Evolutionary conservation across 2,113 vertebrate species (phyloP).

Genomic region (Solea solea): DNA sequence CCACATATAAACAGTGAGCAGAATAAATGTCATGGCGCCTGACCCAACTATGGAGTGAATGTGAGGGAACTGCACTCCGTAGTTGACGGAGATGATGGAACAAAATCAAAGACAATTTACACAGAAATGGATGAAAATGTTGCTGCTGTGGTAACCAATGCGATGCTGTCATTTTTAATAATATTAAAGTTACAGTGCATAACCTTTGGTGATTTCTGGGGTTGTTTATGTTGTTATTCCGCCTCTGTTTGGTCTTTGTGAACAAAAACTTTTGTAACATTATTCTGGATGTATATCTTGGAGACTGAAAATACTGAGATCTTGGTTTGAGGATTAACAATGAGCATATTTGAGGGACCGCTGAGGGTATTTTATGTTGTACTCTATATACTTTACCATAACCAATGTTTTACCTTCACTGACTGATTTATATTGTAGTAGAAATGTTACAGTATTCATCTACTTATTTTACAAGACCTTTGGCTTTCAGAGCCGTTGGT

Average conservation of each 20-base stretch:
- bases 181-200: no score
- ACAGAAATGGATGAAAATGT: not conserved
- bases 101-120: conserved; percentile 7
- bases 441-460: conserved; percentile 31
- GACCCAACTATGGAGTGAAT: conserved; percentile 20
- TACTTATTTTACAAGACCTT: conserved; percentile 28
- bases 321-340: no score
- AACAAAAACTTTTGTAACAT: no score
- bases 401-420: not conserved
- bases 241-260: no score
- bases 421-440: conserved; percentile 29
- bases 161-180: no score
- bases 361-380: not conserved
- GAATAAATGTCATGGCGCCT: conserved; percentile 22
- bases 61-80: conserved; percentile 3
- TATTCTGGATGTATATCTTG: no score
- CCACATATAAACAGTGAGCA: conserved; percentile 44
- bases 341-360: no score
- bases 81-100: conserved; percentile 17
- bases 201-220: no score
- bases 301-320: no score
- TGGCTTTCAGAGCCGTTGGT: conserved; percentile 38
- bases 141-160: no score
- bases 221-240: no score
- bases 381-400: not conserved